Evolutionary conservation across 2,888 invertebrate genomes (phyloP), one percentile per base, ranked within the genome.

Genomic region (Plagodis pulveraria): DNA sequence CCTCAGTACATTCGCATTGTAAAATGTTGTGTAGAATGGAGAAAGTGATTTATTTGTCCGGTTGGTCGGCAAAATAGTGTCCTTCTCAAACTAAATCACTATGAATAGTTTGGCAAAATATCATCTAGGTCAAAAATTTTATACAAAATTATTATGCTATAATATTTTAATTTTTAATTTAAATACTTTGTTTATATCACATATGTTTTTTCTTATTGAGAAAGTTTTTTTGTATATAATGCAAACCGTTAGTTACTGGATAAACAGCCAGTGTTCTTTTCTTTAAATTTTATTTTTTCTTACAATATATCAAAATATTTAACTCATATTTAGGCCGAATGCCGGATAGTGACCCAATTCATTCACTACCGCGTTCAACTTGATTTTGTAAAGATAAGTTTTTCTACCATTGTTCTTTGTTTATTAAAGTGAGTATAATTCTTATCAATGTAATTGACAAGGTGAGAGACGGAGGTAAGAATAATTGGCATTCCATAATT

Each of bases 381-480:
- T 34, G 34, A 42, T 34, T 50, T 50, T 42, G 11, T 42, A 50
- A 5, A n/a, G 34, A 40, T 41, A 50, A 34, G 10, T 9, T 51
- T 43, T 50, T 50, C 6, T 41, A 12, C 22, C 34, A 35, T 22
- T 43, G 43, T 35, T 51, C 41, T 44, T 8, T 34, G 50, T 42
- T 43, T 51, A 8, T 35, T 22, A 42, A 42, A 48, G 38, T 6
- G 11, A 35, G 32, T 36, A 47, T 49, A 44, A 35, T 43, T 51
- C 36, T 44, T 49, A 40, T 32, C 40, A 10, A 0, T 43, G 0
- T 51, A 51, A 51, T 45, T 52, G 44, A 45, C 52, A 52, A 52
- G 44, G 44, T 45, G 52, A 52, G 44, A 52, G 45, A 22, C 45
- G 10, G 7, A 36, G 36, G 47, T 35, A 11, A 12, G 35, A 36